Conservation (phyloP, 2,797 vertebrate genomes). For the Rousettus madagascariensis region DNA sequence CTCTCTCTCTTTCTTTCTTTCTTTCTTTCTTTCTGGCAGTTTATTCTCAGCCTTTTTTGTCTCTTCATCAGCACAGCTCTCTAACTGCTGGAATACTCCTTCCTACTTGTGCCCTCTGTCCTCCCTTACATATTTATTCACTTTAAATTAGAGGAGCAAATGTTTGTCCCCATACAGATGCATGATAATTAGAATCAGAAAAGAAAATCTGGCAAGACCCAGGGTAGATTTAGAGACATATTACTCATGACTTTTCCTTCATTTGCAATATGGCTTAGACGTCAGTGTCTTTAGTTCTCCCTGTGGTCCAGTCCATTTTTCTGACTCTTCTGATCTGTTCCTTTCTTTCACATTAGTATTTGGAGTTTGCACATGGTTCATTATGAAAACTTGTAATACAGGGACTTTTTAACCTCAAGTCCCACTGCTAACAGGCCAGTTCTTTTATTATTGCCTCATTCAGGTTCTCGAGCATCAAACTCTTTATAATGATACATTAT, state of each 20-base stretch:
- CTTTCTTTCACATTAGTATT: neutral
- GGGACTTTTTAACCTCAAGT: neutral
- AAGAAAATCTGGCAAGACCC: neutral
- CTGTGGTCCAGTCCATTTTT: neutral
- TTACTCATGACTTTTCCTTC: neutral
- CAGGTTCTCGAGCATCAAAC: neutral
- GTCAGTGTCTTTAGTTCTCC: neutral
- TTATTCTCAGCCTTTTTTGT: neutral
- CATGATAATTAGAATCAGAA: neutral
- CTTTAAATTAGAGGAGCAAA: neutral
- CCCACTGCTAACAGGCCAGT: neutral
- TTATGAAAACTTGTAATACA: neutral
- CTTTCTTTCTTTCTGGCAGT: neutral
- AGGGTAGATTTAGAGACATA: neutral
- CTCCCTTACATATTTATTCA: neutral
- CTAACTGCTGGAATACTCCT: neutral
- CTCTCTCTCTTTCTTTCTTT: neutral
- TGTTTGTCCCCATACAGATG: neutral
- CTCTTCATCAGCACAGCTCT: neutral
- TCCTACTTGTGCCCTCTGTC: neutral
- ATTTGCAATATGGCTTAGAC: neutral
- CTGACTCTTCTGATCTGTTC: neutral
- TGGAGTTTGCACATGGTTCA: neutral
- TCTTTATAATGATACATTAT: neutral
- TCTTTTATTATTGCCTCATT: neutral